phyloP scores from a whole-genome alignment of 1,140 invertebrate species.

The Ceratina calcarata region DNA sequence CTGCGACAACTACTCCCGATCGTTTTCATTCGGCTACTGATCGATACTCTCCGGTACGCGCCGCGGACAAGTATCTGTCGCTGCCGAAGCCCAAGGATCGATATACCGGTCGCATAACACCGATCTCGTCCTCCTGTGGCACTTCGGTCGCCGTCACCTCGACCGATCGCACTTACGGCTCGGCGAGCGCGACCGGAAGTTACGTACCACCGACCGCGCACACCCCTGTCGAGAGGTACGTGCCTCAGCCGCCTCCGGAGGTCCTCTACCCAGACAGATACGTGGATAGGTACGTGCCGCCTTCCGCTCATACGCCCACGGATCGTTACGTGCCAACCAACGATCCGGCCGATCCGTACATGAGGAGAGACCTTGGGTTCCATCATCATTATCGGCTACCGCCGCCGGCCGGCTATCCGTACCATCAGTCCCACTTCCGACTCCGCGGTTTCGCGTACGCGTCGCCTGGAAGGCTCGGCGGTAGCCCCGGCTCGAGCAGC shows the following conservation, averaged over 20 bases:
- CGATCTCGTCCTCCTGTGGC: constrained; percentile 68
- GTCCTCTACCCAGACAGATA: constrained; percentile 79
- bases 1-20: constrained; percentile 64
- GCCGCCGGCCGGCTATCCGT: constrained; percentile 74
- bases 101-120: constrained; percentile 75
- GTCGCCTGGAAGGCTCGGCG: constrained; percentile 72
- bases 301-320: constrained; percentile 78
- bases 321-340: constrained; percentile 78
- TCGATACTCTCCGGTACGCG: constrained; percentile 73
- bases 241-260: constrained; percentile 83
- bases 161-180: constrained; percentile 68
- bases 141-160: constrained; percentile 64
- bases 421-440: constrained; percentile 76
- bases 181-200: constrained; percentile 66
- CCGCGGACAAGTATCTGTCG: constrained; percentile 77
- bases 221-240: constrained; percentile 85
- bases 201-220: constrained; percentile 85
- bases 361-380: constrained; percentile 82
- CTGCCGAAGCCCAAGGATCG: constrained; percentile 79
- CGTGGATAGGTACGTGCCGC: constrained; percentile 80
- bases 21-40: constrained; percentile 70
- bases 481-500: constrained; percentile 81
- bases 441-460: constrained; percentile 76
- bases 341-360: constrained; percentile 82
- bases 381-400: constrained; percentile 83